Conservation (phyloP, 2,797 vertebrate genomes). For the Netta rufina region DNA sequence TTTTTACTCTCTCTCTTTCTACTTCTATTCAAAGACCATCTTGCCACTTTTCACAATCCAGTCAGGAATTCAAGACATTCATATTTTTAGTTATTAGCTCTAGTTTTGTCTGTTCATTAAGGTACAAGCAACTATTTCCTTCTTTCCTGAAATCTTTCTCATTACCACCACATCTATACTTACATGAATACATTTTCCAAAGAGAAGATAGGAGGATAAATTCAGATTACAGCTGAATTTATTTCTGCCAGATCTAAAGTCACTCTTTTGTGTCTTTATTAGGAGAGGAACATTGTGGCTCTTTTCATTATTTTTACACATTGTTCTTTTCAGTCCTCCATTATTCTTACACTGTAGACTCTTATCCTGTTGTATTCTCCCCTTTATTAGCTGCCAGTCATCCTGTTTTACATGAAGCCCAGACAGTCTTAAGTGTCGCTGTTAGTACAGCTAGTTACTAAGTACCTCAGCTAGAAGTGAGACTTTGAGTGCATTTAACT, state of each 20-base stretch:
- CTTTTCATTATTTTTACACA: neutral
- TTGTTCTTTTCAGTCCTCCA: neutral
- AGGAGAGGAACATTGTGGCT: neutral
- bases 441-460: neutral
- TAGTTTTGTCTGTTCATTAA: neutral
- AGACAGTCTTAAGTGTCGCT: neutral
- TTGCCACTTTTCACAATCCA: neutral
- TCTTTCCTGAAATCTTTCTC: neutral
- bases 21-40: neutral
- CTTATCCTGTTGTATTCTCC: neutral
- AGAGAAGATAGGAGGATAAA: neutral
- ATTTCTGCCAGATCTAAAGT: neutral
- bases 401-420: neutral
- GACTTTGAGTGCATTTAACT: neutral
- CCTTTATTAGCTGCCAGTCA: conserved; percentile 16
- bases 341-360: neutral
- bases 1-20: neutral
- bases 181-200: conserved; percentile 20
- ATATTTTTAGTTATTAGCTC: neutral
- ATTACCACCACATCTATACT: neutral
- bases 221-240: conserved; percentile 6
- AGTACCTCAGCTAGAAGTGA: neutral
- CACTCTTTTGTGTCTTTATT: neutral
- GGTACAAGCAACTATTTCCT: neutral
- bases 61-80: neutral